Conservation (phyloP, 2,113 vertebrate genomes). For the Cnemophilus loriae region DNA sequence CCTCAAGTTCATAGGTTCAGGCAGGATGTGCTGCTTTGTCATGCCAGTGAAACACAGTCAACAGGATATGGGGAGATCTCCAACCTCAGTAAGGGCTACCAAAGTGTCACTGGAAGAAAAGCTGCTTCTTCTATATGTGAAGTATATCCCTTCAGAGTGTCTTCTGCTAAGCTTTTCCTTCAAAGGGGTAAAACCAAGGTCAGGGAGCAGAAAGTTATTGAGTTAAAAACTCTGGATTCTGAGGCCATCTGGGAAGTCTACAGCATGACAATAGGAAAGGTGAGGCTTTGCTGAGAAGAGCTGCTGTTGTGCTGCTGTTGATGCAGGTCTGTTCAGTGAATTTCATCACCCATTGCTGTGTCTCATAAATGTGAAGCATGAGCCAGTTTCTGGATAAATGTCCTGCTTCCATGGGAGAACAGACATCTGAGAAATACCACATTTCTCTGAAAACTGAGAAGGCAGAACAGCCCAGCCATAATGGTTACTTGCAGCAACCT, state of each 20-base stretch:
- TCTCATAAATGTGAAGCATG: neutral
- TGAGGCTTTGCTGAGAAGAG: neutral
- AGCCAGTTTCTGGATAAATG: neutral
- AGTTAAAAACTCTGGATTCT: neutral
- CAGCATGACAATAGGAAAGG: neutral
- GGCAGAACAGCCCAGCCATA: neutral
- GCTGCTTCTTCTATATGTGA: neutral
- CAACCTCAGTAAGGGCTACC: neutral
- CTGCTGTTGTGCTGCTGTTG: neutral
- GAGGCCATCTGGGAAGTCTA: neutral
- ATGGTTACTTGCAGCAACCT: neutral
- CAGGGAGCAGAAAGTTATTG: neutral
- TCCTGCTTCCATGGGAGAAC: neutral
- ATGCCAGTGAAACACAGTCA: neutral
- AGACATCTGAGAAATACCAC: neutral
- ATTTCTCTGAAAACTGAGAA: neutral
- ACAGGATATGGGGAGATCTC: slow-evolving; percentile 38
- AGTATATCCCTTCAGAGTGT: neutral
- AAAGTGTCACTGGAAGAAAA: slow-evolving; percentile 18
- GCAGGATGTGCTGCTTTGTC: slow-evolving; percentile 42
- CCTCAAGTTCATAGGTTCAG: slow-evolving; percentile 16
- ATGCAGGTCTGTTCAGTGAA: neutral
- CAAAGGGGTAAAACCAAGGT: neutral
- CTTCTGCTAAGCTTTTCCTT: neutral
- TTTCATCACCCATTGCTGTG: neutral